Base-by-base conservation (phyloP, 2,888 invertebrate genomes). In the Temnothorax unifasciatus region DNA sequence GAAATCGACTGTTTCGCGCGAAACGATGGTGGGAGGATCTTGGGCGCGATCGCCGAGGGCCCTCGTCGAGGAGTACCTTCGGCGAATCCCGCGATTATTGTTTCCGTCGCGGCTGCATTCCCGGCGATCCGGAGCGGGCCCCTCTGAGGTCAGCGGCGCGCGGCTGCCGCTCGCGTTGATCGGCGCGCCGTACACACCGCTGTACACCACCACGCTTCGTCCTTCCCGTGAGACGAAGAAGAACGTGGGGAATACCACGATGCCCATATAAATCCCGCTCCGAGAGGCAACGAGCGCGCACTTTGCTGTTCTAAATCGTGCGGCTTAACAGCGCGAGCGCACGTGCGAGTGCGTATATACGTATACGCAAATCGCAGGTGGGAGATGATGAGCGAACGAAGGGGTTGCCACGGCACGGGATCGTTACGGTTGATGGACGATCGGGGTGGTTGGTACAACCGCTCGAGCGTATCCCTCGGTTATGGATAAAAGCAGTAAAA, bases 131-230 rank as follows among this genome's bases (percentile, higher is more conserved):
- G 73, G 77, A 83, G 86, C 82, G 76, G 79, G 38, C 41, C 11
- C 85, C 83, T 34, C 86, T 85, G 87, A 91, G 91, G 86, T 90
- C 89, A 83, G 73, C 75, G 82, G 54, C 29, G 29, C 29, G 29
- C 44, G 66, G 44, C 66, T 3, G 38, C 38, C n/a, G n/a, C 38
- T 63, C 63, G 61, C 57, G 38, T 3, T 8, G 47, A 29, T 50
- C 29, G 29, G 47, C 25, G 15, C 57, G 9, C 2, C 2, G 29
- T 3, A 29, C 29, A 3, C 29, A 3, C 29, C 29, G 29, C 41
- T 18, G 73, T 41, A 13, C 57, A 44, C 29, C 57, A 44, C 29
- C 25, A 13, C 29, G 18, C 68, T 34, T 59, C 79, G 69, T 79
- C 38, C 47, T 69, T 79, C 18, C 54, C 8, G n/a, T 41, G 79